Percentiles rank a stretch among this genome's conserved stretches.
phyloP scores from a whole-genome alignment of 1,140 invertebrate species.

The Calephelis virginiensis region DNA sequence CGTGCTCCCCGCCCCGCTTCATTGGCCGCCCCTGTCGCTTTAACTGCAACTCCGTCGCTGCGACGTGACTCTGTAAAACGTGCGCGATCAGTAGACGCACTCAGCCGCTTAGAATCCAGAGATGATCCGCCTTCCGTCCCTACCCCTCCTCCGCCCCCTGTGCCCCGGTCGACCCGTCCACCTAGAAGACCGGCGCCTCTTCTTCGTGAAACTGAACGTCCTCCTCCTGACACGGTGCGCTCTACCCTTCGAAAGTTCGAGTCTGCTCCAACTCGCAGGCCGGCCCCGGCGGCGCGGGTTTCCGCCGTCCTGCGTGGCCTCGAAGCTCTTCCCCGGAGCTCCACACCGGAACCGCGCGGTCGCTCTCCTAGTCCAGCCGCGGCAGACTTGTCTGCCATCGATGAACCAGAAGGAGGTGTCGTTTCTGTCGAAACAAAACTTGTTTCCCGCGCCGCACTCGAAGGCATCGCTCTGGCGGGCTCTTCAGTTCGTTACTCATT shows the following conservation, averaged over 20 bases:
- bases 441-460: conserved; percentile 80
- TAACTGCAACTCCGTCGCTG: conserved; percentile 46
- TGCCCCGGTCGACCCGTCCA: conserved; percentile 75
- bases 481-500: conserved; percentile 82
- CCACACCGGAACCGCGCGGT: conserved; percentile 62
- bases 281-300: conserved; percentile 62
- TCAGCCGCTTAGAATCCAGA: conserved; percentile 81
- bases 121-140: conserved; percentile 46
- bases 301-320: conserved; percentile 56
- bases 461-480: conserved; percentile 84
- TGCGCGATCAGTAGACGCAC: conserved; percentile 90
- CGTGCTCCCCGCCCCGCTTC: conserved; percentile 54
- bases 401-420: conserved; percentile 36
- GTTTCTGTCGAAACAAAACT: conserved; percentile 36
- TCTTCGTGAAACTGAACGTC: conserved; percentile 88
- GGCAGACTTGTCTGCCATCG: conserved; percentile 45
- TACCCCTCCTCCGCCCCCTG: conserved; percentile 78
- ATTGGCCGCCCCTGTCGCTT: conserved; percentile 72
- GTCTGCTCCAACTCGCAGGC: conserved; percentile 79
- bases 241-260: conserved; percentile 92
- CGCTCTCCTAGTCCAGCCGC: conserved; percentile 49
- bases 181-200: conserved; percentile 84
- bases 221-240: conserved; percentile 91
- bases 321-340: conserved; percentile 47
- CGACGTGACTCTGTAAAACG: conserved; percentile 86